A percentile compares a stretch with the other conserved stretches of the same genome.
Evolutionary conservation across 2,888 invertebrate genomes (phyloP).

Genomic region (Phytoseiulus persimilis): DNA sequence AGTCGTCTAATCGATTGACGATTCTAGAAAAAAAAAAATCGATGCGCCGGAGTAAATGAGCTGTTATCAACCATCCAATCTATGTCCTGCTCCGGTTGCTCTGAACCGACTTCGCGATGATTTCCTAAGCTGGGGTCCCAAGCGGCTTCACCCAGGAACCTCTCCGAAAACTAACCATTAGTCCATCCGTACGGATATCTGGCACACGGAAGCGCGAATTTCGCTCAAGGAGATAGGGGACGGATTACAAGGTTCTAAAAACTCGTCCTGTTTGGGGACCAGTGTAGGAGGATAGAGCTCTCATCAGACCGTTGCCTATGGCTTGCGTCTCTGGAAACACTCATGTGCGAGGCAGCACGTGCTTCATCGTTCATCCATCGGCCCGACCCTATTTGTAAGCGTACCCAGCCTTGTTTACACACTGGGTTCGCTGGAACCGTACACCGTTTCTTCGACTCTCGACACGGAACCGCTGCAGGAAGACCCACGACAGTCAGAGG

Average conservation of each 20-base stretch:
- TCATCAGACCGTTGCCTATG: not conserved
- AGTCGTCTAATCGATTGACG: not conserved
- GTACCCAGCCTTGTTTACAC: not conserved
- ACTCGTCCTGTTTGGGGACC: not conserved
- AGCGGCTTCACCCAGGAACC: too few species aligned
- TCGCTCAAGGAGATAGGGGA: too few species aligned
- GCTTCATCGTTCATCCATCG: not conserved
- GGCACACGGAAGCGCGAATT: too few species aligned
- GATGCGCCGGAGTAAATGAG: not conserved
- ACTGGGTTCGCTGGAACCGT: not conserved
- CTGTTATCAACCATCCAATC: too few species aligned
- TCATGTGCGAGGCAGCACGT: not conserved
- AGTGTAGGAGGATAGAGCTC: not conserved
- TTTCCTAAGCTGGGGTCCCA: too few species aligned
- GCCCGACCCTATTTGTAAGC: not conserved
- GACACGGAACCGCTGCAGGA: too few species aligned
- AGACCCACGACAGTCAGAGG: too few species aligned
- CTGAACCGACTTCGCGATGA: too few species aligned
- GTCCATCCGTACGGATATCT: too few species aligned
- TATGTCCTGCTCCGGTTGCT: too few species aligned
- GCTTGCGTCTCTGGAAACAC: not conserved
- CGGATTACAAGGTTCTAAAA: not conserved
- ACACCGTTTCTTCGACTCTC: too few species aligned
- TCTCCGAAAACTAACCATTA: too few species aligned
- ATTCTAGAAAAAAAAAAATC: not conserved